These are phyloP conservation scores for Solenopsis invicta DNA, from an alignment of 1,140 invertebrate genomes.

Conservation along the genomic window DNA sequence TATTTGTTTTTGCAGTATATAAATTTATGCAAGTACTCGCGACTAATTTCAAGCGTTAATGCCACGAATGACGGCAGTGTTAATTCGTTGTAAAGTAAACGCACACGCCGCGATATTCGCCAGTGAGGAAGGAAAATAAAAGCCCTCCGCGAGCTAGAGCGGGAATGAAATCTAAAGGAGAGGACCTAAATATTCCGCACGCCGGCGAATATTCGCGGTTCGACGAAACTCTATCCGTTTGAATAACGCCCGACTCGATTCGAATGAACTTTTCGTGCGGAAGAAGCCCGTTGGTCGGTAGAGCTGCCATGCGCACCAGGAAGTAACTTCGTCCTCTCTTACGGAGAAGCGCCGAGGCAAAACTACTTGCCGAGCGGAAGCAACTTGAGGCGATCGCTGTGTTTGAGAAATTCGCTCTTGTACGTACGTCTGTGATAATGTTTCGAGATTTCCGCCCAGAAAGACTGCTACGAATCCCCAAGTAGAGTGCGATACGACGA, in stretches of 20 bases:
- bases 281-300: slow-evolving; percentile 54
- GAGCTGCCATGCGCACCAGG: slow-evolving; percentile 30
- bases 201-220: slow-evolving; percentile 44
- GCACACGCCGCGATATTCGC: background rate
- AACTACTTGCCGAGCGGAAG: slow-evolving; percentile 29
- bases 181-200: slow-evolving; percentile 51
- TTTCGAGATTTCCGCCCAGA: slow-evolving; percentile 51
- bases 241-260: slow-evolving; percentile 61
- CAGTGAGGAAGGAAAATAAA: slow-evolving; percentile 27
- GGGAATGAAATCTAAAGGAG: slow-evolving; percentile 29
- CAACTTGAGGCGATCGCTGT: slow-evolving; percentile 49
- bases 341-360: slow-evolving; percentile 13
- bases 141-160: background rate
- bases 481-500: slow-evolving; percentile 13
- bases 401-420: slow-evolving; percentile 61
- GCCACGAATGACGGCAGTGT: background rate
- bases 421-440: slow-evolving; percentile 53
- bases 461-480: slow-evolving; percentile 10
- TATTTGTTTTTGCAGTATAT: background rate
- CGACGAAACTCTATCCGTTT: slow-evolving; percentile 40
- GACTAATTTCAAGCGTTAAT: slow-evolving; percentile 23
- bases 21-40: background rate
- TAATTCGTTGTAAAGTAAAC: slow-evolving; percentile 40
- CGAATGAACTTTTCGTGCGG: slow-evolving; percentile 69
- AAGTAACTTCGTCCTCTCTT: slow-evolving; percentile 42